Conservation (phyloP, 2,888 invertebrate species). For the Polydrusus pterygomalis region DNA sequence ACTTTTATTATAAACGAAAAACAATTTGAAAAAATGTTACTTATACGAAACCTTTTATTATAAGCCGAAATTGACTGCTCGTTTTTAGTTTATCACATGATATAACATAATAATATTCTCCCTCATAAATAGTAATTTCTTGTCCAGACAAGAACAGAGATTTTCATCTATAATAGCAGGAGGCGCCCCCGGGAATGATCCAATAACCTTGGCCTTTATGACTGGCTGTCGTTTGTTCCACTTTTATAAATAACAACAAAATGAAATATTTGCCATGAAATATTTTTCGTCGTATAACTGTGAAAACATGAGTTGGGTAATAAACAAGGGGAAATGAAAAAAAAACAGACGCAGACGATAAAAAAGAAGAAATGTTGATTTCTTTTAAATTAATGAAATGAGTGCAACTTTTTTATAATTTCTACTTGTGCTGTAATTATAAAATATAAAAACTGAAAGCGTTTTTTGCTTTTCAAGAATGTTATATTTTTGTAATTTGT, state of each 20-base stretch:
- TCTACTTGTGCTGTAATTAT: too few species aligned
- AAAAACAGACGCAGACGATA: too few species aligned
- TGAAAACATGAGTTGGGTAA: neutral
- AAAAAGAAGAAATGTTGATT: neutral
- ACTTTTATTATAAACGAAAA: too few species aligned
- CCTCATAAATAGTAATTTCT: constrained; percentile 18
- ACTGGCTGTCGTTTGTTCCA: neutral
- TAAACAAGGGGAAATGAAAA: neutral
- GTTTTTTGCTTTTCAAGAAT: too few species aligned
- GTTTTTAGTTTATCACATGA: neutral
- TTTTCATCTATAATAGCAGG: constrained; percentile 6
- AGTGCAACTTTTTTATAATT: too few species aligned
- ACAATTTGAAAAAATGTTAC: too few species aligned
- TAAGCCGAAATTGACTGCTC: too few species aligned
- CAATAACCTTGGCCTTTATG: constrained; percentile 9
- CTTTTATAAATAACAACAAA: constrained; percentile 3
- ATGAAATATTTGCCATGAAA: neutral
- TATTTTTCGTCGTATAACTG: neutral
- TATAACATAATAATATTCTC: neutral
- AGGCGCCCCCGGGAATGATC: constrained; percentile 1
- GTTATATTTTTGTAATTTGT: too few species aligned
- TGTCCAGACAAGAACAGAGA: neutral
- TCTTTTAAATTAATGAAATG: too few species aligned
- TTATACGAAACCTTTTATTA: neutral
- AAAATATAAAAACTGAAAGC: too few species aligned